phyloP scores from a whole-genome alignment of 2,797 vertebrate genomes.

The Periophthalmus magnuspinnatus region DNA sequence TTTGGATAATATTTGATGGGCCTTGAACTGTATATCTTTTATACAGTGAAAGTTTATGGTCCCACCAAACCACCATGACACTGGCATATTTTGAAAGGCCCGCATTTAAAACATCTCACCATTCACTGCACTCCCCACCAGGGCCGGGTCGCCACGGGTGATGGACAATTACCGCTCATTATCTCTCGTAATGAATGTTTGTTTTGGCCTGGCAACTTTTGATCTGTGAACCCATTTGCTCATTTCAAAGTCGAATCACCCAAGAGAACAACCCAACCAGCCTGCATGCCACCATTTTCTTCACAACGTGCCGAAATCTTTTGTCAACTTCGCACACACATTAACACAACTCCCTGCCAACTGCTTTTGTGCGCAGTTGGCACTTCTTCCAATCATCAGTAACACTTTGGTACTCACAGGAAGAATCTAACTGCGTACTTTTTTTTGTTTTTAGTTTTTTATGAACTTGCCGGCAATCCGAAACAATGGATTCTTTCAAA shows the following conservation, averaged over 20 bases:
- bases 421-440: constrained; percentile 43
- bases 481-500: constrained; percentile 63
- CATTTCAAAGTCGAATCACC: constrained; percentile 3
- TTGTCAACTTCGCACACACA: constrained; percentile 18
- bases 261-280: constrained; percentile 5
- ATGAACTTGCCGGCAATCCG: constrained; percentile 43
- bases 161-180: constrained; percentile 9
- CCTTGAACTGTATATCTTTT: background rate
- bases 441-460: constrained; percentile 1
- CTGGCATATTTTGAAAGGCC: background rate
- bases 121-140: background rate
- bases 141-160: constrained; percentile 2
- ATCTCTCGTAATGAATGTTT: constrained; percentile 5
- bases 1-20: no score
- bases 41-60: background rate
- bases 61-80: background rate
- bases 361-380: constrained; percentile 47
- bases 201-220: constrained; percentile 1
- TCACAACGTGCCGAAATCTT: background rate
- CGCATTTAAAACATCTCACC: background rate
- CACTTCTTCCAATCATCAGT: constrained; percentile 44
- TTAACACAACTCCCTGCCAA: constrained; percentile 23
- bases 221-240: constrained; percentile 9
- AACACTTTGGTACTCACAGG: constrained; percentile 52
- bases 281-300: constrained; percentile 11